Percentiles rank a stretch among this genome's conserved stretches.
These are phyloP conservation scores for Sinohyriopsis cumingii DNA, from an alignment of 2,888 invertebrate species.

Conservation along the genomic window DNA sequence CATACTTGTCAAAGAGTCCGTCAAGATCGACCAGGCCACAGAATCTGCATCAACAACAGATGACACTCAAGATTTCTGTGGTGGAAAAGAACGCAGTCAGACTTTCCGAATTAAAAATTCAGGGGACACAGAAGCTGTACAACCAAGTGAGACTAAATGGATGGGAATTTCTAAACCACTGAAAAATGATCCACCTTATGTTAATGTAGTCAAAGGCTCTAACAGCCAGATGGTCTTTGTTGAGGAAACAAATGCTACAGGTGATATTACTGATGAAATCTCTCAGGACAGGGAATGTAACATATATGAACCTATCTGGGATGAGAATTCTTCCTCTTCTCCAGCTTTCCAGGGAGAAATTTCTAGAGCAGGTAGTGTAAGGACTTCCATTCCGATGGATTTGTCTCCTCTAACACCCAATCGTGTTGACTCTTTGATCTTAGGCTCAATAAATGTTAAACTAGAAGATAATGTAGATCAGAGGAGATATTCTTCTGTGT, in stretches of 20 bases:
- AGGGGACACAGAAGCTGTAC: too few relatives aligned
- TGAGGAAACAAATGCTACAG: neutral
- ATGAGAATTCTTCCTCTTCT: conserved; percentile 8
- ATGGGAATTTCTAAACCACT: too few relatives aligned
- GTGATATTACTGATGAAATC: neutral
- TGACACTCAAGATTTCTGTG: conserved; percentile 4
- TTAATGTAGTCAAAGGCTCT: too few relatives aligned
- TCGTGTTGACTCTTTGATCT: neutral
- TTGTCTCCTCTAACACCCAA: conserved; percentile 18
- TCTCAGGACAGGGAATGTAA: neutral
- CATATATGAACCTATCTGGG: conserved; percentile 42
- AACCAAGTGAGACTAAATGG: too few relatives aligned
- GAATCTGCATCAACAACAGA: conserved; percentile 28
- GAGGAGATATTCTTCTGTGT: conserved; percentile 6
- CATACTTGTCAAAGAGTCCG: conserved; percentile 1
- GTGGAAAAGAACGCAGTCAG: conserved; percentile 6
- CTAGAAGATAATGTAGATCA: too few relatives aligned
- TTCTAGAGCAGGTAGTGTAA: neutral
- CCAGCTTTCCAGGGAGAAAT: neutral
- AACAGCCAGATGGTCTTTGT: too few relatives aligned
- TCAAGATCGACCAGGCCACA: conserved; percentile 19
- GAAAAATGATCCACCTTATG: too few relatives aligned
- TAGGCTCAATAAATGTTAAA: too few relatives aligned
- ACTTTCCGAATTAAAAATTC: too few relatives aligned
- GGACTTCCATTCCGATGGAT: conserved; percentile 22